Evolutionary conservation across 2,113 vertebrate species (phyloP).

Genomic region (Calonectris borealis): DNA sequence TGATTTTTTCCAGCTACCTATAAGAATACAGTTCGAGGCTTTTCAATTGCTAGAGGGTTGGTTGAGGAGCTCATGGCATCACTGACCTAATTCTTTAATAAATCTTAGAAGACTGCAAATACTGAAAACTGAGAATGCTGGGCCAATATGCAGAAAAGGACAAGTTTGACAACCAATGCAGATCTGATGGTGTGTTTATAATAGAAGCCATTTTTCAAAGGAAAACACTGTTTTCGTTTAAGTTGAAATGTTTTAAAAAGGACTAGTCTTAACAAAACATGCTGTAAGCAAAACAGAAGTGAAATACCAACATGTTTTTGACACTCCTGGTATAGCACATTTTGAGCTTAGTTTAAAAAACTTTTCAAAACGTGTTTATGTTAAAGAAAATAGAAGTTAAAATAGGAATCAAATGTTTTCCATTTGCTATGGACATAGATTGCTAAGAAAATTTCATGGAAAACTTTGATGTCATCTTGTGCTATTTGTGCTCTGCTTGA

Average conservation of each 20-base stretch:
- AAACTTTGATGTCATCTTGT: neutral
- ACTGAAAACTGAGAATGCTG: neutral
- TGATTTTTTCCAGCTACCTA: slow-evolving; percentile 22
- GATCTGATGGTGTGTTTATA: neutral
- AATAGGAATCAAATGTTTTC: neutral
- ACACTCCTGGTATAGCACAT: neutral
- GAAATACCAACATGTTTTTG: neutral
- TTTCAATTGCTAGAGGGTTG: neutral
- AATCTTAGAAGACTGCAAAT: neutral
- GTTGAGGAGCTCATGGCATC: neutral
- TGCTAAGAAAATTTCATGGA: neutral
- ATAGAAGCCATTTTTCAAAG: neutral
- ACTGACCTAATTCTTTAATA: slow-evolving; percentile 16
- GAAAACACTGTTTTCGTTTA: neutral
- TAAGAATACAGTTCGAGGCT: neutral
- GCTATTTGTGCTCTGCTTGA: neutral
- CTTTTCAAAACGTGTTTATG: neutral
- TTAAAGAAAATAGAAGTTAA: neutral
- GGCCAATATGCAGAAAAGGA: neutral
- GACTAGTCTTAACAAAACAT: slow-evolving; percentile 6
- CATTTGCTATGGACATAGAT: neutral
- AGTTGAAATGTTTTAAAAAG: neutral
- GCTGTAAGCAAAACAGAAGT: neutral
- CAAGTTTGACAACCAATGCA: neutral
- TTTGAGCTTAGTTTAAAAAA: neutral